Conservation (phyloP, 2,797 vertebrate species). For the Pteropus rufus region DNA sequence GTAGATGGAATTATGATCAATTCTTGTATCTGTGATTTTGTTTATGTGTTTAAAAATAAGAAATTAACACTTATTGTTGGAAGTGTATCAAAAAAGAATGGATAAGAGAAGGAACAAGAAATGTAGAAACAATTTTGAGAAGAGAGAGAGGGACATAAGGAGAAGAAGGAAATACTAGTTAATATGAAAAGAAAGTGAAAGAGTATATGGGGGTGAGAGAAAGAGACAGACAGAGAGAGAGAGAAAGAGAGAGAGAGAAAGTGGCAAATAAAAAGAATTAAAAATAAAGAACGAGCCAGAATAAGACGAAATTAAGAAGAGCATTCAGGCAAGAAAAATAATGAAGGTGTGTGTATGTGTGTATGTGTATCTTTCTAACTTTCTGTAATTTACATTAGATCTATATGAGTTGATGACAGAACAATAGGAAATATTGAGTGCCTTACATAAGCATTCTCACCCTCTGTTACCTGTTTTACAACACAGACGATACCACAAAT, state of each 20-base stretch:
- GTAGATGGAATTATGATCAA: neutral
- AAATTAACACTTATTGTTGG: neutral
- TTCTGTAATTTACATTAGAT: neutral
- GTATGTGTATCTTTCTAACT: neutral
- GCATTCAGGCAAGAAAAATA: neutral
- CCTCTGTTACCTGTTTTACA: neutral
- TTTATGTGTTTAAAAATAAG: neutral
- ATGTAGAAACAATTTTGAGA: neutral
- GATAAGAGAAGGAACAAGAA: neutral
- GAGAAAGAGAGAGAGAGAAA: neutral
- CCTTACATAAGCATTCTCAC: neutral
- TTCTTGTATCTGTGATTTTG: neutral
- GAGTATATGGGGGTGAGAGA: neutral
- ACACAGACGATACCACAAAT: neutral
- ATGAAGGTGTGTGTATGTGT: no score
- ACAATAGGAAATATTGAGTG: neutral
- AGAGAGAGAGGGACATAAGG: rapidly evolving
- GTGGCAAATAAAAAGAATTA: neutral
- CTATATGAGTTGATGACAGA: neutral
- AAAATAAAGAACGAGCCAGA: neutral
- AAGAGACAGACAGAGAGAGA: neutral
- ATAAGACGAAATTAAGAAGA: neutral
- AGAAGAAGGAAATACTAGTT: no score
- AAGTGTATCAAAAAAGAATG: neutral
- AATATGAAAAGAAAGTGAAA: neutral